These are phyloP conservation scores for Theonella swinhoei DNA, from an alignment of 37 sponge, comb jelly and placozoan genomes.

Conservation along the genomic window DNA sequence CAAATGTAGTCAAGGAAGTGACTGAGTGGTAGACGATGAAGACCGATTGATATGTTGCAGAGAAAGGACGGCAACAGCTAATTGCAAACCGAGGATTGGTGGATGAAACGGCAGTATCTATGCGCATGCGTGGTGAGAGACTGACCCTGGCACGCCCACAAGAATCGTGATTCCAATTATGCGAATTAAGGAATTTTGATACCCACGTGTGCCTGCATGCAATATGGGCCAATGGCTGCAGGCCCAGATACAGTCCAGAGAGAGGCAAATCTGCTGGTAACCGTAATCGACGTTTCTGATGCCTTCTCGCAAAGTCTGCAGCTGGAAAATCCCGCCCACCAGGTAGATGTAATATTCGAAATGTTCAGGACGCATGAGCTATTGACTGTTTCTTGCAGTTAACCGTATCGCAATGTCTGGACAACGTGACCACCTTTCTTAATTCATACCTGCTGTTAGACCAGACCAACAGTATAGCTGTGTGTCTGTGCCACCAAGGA, in stretches of 20 bases:
- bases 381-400: slow-evolving; percentile 49
- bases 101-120: not conserved
- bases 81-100: not conserved
- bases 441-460: slow-evolving; percentile 69
- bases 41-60: too few relatives aligned
- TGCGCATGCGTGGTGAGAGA: not conserved
- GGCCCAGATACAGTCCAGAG: not conserved
- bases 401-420: slow-evolving; percentile 51
- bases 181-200: not conserved
- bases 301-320: slow-evolving; percentile 17
- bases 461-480: slow-evolving; percentile 62
- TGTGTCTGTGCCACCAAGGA: slow-evolving; percentile 67
- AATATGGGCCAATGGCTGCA: not conserved
- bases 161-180: too few relatives aligned
- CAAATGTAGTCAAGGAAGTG: too few relatives aligned
- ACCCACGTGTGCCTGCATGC: not conserved
- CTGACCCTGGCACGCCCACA: not conserved
- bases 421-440: slow-evolving; percentile 53
- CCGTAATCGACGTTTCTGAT: slow-evolving; percentile 38
- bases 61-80: not conserved
- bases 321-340: slow-evolving; percentile 22
- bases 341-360: slow-evolving; percentile 14
- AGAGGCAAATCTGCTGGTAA: slow-evolving; percentile 31
- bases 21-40: too few relatives aligned
- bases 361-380: not conserved